These are phyloP conservation scores for Drosophila nr. perissopoda DNA, from an alignment of 2,888 invertebrate species.

Conservation along the genomic window DNA sequence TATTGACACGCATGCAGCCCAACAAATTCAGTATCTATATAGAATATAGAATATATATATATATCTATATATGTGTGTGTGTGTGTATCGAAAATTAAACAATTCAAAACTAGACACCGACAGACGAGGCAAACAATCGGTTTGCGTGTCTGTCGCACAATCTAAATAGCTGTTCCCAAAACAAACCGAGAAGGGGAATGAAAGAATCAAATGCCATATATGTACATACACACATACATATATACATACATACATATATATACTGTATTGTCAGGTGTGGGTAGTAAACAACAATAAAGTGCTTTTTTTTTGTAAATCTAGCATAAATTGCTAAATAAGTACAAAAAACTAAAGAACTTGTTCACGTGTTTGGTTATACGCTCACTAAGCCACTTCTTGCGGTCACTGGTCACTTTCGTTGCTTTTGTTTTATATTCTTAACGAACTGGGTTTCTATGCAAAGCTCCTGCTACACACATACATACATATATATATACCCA, in stretches of 20 bases:
- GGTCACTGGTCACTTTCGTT: conserved; percentile 14
- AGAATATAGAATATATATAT: too few species aligned
- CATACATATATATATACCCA: neutral
- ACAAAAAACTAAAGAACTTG: conserved; percentile 13
- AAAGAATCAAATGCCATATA: conserved; percentile 24
- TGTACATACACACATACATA: neutral
- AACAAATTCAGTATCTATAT: neutral
- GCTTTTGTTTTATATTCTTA: neutral
- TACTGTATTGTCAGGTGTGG: conserved; percentile 46
- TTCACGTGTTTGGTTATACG: conserved; percentile 20
- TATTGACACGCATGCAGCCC: too few species aligned
- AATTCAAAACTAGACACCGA: conserved; percentile 21
- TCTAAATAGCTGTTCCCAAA: conserved; percentile 40
- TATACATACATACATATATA: neutral
- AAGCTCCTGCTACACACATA: conserved; percentile 5
- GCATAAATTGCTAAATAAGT: conserved; percentile 46
- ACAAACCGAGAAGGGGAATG: conserved; percentile 4
- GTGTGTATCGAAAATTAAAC: conserved; percentile 27
- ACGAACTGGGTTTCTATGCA: conserved; percentile 29
- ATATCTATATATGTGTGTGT: too few species aligned
- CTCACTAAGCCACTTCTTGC: conserved; percentile 1
- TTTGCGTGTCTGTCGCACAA: conserved; percentile 49
- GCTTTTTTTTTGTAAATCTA: conserved; percentile 23
- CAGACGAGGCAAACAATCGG: conserved; percentile 42
- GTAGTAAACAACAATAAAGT: conserved; percentile 15